Base-by-base conservation (phyloP, 2,888 invertebrate genomes). In the Bruchidius siliquastri region DNA sequence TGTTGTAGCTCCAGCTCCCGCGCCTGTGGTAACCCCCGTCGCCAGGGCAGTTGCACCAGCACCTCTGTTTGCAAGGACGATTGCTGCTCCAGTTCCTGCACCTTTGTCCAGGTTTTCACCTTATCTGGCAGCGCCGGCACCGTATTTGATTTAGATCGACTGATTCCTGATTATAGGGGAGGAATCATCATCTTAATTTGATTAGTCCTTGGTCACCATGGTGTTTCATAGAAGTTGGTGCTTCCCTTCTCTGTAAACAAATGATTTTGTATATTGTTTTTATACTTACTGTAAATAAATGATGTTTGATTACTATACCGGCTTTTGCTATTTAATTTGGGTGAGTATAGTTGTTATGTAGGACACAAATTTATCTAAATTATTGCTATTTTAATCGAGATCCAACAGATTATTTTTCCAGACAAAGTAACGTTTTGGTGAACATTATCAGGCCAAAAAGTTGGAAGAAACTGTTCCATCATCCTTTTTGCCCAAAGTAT, bases 71-170 rank as follows among this genome's bases (percentile, higher is more conserved):
- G 77, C 74, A 22, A 72, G 74, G 22, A 75, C 78, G 74, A 73
- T 76, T 49, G 76, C 75, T 30, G 70, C 76, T 0, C 75, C 77
- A n/a, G 68, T 73, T n/a, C 72, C 74, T 67, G 74, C 73, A 21
- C 82, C 83, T 72, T 75, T 78, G 20, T 77, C 79, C 67, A 78
- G 72, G 66, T 72, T 74, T 18, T 73, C 76, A 22, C 77, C 77
- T 10, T 76, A 73, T 68, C 69, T 70, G 49, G 78, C 80, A 71
- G 75, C 77, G 66, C 70, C 68, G 26, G 68, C 68, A 21, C 68
- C 68, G 20, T 68, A 49, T 32, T 18, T 71, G 71, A 30, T 71
- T 18, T 71, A 49, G 30, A 30, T 71, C 10, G 71, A 71, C 71
- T 71, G 71, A 49, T 49, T 8, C 49, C 49, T 49, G 49, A 13